Evolutionary conservation across 35 echinoderm and acorn worm genomes (phyloP).

Genomic region (Apostichopus parvimensis): DNA sequence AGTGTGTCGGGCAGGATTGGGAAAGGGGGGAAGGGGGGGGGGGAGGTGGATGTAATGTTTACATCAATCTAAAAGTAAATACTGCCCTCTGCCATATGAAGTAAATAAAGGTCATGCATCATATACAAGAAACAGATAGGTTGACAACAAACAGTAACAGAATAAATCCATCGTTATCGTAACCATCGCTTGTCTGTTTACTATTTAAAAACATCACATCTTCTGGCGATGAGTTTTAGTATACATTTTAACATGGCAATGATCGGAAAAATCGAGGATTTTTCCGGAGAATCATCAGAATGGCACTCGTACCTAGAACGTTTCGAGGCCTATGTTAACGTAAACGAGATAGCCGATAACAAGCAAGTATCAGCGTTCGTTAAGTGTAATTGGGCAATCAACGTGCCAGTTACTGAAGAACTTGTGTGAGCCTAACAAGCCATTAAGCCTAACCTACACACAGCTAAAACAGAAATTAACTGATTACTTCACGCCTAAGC

Average conservation of each 20-base stretch:
- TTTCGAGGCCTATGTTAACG: constrained; percentile 26
- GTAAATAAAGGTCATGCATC: too few species aligned
- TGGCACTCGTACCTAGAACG: constrained; percentile 41
- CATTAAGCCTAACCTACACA: not conserved
- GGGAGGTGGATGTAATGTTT: too few species aligned
- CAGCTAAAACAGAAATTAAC: constrained; percentile 14
- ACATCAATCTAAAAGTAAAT: too few species aligned
- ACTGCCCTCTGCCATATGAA: too few species aligned
- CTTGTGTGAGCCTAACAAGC: constrained; percentile 13
- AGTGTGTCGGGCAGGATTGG: too few species aligned
- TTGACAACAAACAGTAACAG: too few species aligned
- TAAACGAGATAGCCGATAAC: constrained; percentile 6
- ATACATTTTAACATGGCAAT: not conserved
- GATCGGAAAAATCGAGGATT: constrained; percentile 42
- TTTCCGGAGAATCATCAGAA: constrained; percentile 30
- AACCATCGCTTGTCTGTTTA: too few species aligned
- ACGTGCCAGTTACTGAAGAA: constrained; percentile 39
- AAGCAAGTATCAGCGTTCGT: constrained; percentile 31
- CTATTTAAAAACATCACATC: too few species aligned
- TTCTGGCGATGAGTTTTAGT: constrained; percentile 8
- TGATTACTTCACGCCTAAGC: constrained; percentile 11
- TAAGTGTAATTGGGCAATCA: constrained; percentile 44
- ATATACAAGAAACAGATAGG: too few species aligned
- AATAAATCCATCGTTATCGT: too few species aligned
- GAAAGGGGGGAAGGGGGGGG: too few species aligned